Base-by-base conservation (phyloP, 2,113 vertebrate genomes). In the Heterochromis multidens region DNA sequence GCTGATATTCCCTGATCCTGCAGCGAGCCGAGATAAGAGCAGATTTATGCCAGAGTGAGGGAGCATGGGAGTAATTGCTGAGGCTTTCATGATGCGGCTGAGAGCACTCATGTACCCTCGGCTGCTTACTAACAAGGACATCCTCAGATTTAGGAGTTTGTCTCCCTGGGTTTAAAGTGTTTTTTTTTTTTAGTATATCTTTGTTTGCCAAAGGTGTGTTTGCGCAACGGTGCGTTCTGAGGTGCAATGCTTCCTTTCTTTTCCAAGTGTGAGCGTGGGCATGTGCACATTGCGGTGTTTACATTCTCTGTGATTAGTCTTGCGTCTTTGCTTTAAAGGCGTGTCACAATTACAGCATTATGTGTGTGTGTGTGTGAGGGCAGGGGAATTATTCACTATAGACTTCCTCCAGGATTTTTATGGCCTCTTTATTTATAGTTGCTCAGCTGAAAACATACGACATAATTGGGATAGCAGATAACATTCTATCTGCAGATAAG, bases 51-150 rank as follows among this genome's bases (percentile, higher is more conserved):
- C 89, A 54, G 90, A 92, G 93, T 85, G 89, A 90, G 87, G 88
- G 94, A 93, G 90, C 93, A 92, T 90, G 91, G 94, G 93, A 93
- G 94, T 95, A 94, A 95, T 94, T 95, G 95, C 89, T 70, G 88
- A 77, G 77, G 93, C 95, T 95, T 95, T 95, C 94, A 95, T 95
- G 95, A 93, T 91, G 91, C 87, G 89, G 91, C 94, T 92, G 88
- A 93, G 93, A 93, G 93, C 88, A 25, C 83, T 89, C 58, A 76
- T 80, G 84, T 83, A 93, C 90, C 93, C 91, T 91, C 92, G 49
- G 89, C 87, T 93, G 89, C 94, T 93, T 90, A 90, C 93, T 94
- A 95, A 95, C 94, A 95, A 95, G 95, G 93, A 93, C 93, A 88
- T 84, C 87, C 88, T 93, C 87, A 91, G 88, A 93, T 94, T 93